Percentiles rank a stretch among this genome's conserved stretches.
Evolutionary conservation across 2,113 vertebrate genomes (phyloP).

Genomic region (Myotis brandtii): DNA sequence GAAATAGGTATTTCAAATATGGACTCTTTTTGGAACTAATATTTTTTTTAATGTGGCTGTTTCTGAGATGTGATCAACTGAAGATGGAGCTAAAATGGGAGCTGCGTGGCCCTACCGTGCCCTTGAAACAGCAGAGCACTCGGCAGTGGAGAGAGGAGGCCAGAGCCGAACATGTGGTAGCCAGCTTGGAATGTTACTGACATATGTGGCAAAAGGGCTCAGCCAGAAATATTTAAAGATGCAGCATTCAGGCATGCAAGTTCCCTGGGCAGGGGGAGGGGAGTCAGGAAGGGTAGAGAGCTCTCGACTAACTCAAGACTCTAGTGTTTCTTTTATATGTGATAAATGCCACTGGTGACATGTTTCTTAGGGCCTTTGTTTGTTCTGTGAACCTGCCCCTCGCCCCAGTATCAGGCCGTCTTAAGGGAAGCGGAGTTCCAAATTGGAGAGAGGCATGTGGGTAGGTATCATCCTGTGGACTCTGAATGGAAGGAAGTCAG

Average conservation of each 20-base stretch:
- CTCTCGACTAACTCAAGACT: not conserved
- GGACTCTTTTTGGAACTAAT: constrained; percentile 37
- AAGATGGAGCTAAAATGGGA: constrained; percentile 63
- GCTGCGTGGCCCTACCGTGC: constrained; percentile 49
- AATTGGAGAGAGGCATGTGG: not conserved
- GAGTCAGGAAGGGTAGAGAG: not conserved
- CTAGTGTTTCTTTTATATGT: not conserved
- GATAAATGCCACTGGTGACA: not conserved
- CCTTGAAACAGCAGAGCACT: constrained; percentile 58
- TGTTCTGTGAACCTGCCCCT: not conserved
- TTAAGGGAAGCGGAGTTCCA: not conserved
- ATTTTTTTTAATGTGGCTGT: constrained; percentile 43
- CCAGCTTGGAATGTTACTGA: constrained; percentile 82
- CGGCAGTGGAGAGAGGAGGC: constrained; percentile 59
- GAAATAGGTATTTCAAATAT: constrained; percentile 56
- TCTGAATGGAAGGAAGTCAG: not conserved
- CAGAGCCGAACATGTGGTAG: constrained; percentile 82
- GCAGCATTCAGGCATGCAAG: constrained; percentile 29
- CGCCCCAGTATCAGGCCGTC: not conserved
- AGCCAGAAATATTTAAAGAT: constrained; percentile 85
- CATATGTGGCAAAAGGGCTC: constrained; percentile 76
- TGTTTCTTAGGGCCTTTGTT: not conserved
- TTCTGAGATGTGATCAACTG: constrained; percentile 62
- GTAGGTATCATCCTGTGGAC: not conserved
- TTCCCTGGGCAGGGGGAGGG: not conserved